Conservation (phyloP, 2,797 vertebrate species). For the Pangasius sanitwongsei region DNA sequence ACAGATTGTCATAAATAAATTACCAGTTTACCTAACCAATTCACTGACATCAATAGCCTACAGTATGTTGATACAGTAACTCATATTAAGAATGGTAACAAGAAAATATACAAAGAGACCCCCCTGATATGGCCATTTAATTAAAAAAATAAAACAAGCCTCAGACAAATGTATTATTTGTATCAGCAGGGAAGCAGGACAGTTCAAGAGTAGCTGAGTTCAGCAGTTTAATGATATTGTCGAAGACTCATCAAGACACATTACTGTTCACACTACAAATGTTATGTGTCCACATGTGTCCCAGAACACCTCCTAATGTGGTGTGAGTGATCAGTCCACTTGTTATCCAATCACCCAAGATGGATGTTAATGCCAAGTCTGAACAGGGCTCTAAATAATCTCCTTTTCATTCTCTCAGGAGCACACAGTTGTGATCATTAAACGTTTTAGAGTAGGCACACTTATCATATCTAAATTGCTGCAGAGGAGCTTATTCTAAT, state of each 20-base stretch:
- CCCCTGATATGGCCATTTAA: neutral
- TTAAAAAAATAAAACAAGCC: neutral
- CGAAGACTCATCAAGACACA: neutral
- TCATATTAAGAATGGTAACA: neutral
- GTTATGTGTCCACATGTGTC: neutral
- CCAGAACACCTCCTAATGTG: conserved; percentile 5
- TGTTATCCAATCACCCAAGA: neutral
- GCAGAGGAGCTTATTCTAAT: neutral
- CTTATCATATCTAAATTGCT: neutral
- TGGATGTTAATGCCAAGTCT: conserved; percentile 9
- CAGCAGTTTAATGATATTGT: neutral
- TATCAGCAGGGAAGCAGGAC: neutral
- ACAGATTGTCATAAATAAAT: neutral
- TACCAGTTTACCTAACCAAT: neutral
- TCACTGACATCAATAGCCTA: neutral
- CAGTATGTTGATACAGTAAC: neutral
- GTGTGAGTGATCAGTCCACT: neutral
- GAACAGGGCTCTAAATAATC: conserved; percentile 6
- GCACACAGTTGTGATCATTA: conserved; percentile 6
- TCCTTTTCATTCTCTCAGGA: neutral
- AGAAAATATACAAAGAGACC: neutral
- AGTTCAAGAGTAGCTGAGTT: neutral
- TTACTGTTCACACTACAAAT: neutral
- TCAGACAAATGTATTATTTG: neutral
- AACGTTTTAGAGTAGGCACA: neutral